Evolutionary conservation across 2,888 invertebrate species (phyloP), one percentile per base, ranked within the genome.

Genomic region (Cremastobaeus sp.): DNA sequence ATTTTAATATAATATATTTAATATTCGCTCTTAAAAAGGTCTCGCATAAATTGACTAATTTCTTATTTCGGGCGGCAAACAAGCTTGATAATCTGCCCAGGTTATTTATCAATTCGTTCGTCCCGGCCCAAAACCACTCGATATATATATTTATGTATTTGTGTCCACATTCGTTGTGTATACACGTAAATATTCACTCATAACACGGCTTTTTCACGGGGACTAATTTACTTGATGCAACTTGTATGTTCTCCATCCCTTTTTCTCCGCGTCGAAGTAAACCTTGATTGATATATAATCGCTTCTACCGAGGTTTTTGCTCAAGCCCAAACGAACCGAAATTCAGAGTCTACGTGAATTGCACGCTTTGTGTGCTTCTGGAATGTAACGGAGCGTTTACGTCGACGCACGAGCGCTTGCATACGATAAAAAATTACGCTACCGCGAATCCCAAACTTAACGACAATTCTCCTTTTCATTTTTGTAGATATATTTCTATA

Each of bases 41-140:
- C 82, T 84, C 84, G 83, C 83, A 74, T 81, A 83, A 87, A 86
- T 87, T 87, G 87, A 87, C 87, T 86, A 86, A 85, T 82, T 84
- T 84, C 78, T 80, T 81, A 79, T 57, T 69, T 78, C 76, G 79
- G 74, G 76, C 77, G 82, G 80, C 78, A 76, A 77, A 80, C 80
- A 59, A 65, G 60, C 50, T 45, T 62, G 60, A 72, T 60, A 68
- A 68, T 25, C 15, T 8, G 30, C 41, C 41, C 17, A 6, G 3
- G 9, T 14, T 20, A 8, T 37, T 54, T 52, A 52, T 59, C 52
- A 60, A 35, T 48, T 59, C 18, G 30, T 41, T 57, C 62, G 15
- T 43, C 18, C 34, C 17, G 34, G 64, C 64, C 64, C 71, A 54
- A 71, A 64, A 59, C 20, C 57, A 32, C 20, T 64, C 57, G 21